Evolutionary conservation across 2,113 vertebrate species (phyloP).

Genomic region (Phylloscopus trochilus): DNA sequence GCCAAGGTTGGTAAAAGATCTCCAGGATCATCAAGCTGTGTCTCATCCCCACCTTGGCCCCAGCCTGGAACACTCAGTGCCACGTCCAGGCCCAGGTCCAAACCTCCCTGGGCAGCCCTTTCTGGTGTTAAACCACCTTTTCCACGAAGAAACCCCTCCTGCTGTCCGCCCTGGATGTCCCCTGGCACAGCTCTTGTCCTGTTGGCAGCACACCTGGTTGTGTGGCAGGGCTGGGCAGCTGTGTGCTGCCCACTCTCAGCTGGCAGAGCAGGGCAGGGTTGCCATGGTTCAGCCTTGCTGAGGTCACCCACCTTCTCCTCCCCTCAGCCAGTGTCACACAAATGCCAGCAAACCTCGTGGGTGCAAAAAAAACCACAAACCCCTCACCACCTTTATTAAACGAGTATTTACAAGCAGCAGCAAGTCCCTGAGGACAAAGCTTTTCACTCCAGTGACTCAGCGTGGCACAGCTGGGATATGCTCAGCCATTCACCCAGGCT

Average conservation of each 20-base stretch:
- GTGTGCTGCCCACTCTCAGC: neutral
- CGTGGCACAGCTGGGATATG: neutral
- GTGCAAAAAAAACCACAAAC: neutral
- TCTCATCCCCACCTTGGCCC: neutral
- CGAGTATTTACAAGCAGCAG: neutral
- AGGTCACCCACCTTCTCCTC: neutral
- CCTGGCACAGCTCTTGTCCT: neutral
- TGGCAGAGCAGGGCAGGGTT: neutral
- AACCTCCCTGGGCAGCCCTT: neutral
- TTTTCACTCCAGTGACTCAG: neutral
- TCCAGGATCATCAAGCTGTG: neutral
- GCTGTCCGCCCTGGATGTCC: neutral
- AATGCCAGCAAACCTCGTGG: neutral
- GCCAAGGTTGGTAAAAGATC: neutral
- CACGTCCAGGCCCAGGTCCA: neutral
- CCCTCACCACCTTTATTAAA: constrained; percentile 12
- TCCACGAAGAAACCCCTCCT: neutral
- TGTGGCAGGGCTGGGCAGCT: neutral
- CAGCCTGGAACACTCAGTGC: neutral
- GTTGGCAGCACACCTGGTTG: neutral
- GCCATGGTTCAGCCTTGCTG: neutral
- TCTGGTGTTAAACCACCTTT: neutral
- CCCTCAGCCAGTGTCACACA: neutral
- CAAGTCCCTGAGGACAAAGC: neutral
- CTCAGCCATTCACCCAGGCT: neutral